Evolutionary conservation across 2,797 vertebrate species (phyloP), one percentile per base, ranked within the genome.

Genomic region (Lutjanus argentimaculatus): DNA sequence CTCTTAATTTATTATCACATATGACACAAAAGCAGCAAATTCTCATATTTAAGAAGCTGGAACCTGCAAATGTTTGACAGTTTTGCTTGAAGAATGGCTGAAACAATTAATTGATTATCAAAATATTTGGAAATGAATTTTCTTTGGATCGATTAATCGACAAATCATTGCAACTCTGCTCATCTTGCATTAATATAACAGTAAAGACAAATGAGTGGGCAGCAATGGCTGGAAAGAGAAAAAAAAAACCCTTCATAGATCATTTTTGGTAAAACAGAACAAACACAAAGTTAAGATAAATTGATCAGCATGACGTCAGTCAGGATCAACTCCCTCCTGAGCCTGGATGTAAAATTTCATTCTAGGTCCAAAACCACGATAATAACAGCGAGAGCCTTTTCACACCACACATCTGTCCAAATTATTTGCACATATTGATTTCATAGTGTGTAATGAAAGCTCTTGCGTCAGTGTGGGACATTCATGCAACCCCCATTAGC

Each of bases 341-440:
- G 45, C 40, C 25, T 53, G 17, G 15, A 58, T 67, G 12, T 67
- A 42, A 53, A 58, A 58, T 68, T 17, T 40, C 13, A 58, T 65
- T 63, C 59, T 67, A 51, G 43, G 25, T 72, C 51, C 30, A 42
- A 40, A 40, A 11, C 19, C 14, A 45, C 36, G 25, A 25, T 4
- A 67, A 63, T 12, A 62, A 49, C 57, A 55, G 25, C n/a, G 21
- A 62, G 5, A 63, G n/a, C 63, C 16, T 36, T 76, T 76, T 59
- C 12, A 51, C 67, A 72, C 56, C 51, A 25, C 25, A 21, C 4
- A 68, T 73, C 69, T 25, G 25, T 40, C 48, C 25, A 45, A 42
- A 75, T 79, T 4, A 59, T 51, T 69, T 77, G 51, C 56, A 58
- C 52, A 53, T 70, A 73, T 71, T 70, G 66, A 78, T 73, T 79